Conservation (phyloP, 2,113 vertebrate genomes). For the Leptobrachium leishanense region DNA sequence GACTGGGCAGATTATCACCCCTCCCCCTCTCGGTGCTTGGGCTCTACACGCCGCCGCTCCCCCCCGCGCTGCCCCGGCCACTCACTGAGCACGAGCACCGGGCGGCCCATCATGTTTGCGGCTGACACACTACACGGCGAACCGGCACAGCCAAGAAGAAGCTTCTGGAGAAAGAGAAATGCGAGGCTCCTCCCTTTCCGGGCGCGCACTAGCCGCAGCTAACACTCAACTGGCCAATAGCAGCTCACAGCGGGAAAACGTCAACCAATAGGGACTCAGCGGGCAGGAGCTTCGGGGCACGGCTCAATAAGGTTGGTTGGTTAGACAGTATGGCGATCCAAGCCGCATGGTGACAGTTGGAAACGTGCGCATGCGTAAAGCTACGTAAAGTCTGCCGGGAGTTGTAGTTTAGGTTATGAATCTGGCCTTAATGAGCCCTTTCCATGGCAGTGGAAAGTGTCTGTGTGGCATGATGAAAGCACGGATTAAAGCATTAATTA, state of each 20-base stretch:
- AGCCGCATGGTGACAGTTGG: conserved; percentile 28
- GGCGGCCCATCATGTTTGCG: conserved; percentile 83
- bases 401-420: conserved; percentile 30
- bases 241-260: not conserved
- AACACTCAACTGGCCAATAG: conserved; percentile 13
- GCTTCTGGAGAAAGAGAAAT: conserved; percentile 63
- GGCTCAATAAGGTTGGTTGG: conserved; percentile 28
- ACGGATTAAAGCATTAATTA: too few relatives aligned
- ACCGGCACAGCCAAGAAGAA: conserved; percentile 48
- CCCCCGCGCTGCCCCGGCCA: not conserved
- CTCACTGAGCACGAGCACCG: conserved; percentile 92
- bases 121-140: conserved; percentile 15
- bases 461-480: not conserved
- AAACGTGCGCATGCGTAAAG: not conserved
- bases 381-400: conserved; percentile 24
- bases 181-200: conserved; percentile 41
- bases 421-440: too few relatives aligned
- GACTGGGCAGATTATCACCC: not conserved
- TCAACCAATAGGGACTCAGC: not conserved
- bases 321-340: not conserved
- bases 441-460: not conserved
- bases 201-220: not conserved
- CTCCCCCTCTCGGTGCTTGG: not conserved
- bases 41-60: not conserved
- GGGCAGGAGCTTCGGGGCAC: not conserved